Evolutionary conservation across 35 echinoderm and acorn worm species (phyloP).

Genomic region (Heliocidaris tuberculata): DNA sequence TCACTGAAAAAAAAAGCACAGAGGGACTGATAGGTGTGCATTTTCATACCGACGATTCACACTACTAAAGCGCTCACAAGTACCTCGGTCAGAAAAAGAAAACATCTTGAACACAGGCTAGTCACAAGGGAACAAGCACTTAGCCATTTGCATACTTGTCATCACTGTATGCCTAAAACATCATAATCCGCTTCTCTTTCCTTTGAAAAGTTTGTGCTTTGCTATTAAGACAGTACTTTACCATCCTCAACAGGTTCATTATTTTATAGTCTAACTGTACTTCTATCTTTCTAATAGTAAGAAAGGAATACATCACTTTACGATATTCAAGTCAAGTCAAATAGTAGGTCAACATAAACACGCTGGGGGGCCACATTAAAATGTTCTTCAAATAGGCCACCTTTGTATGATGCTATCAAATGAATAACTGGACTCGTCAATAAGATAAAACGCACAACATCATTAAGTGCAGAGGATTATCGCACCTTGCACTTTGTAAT

Average conservation of each 20-base stretch:
- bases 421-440: background rate
- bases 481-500: background rate
- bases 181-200: background rate
- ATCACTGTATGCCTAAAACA: background rate
- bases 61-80: background rate
- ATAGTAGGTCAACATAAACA: background rate
- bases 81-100: background rate
- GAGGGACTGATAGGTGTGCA: slow-evolving; percentile 30
- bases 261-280: background rate
- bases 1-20: background rate
- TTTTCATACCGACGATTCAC: background rate
- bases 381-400: background rate
- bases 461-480: background rate
- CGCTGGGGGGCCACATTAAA: background rate
- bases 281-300: background rate
- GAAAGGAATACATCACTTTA: background rate
- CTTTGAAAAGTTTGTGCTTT: background rate
- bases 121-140: background rate
- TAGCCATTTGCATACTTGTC: background rate
- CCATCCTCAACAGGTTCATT: background rate
- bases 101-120: background rate
- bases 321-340: background rate
- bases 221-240: background rate
- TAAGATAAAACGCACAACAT: background rate
- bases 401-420: background rate